Conservation (phyloP, 2,797 vertebrate genomes). For the Syngnathus acus region DNA sequence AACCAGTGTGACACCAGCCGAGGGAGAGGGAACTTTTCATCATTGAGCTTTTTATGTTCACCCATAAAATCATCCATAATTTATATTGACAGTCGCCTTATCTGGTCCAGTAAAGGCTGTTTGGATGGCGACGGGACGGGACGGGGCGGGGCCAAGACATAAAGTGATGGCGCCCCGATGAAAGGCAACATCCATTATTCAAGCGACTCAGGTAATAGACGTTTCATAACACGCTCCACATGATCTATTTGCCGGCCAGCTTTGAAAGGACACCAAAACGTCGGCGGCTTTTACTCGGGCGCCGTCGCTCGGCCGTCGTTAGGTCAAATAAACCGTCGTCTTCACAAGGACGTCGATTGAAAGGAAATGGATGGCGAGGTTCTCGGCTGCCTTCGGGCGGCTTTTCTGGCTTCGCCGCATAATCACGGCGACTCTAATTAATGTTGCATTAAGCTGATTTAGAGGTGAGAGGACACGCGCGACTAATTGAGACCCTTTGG, state of each 20-base stretch:
- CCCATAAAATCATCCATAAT: constrained; percentile 47
- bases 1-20: constrained; percentile 35
- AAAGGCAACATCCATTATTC: constrained; percentile 19
- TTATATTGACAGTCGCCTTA: constrained; percentile 26
- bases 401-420: constrained; percentile 16
- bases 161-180: constrained; percentile 16
- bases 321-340: background rate
- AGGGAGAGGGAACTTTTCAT: constrained; percentile 44
- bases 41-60: constrained; percentile 42
- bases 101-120: constrained; percentile 23
- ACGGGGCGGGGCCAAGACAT: background rate
- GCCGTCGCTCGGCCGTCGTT: background rate
- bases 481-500: constrained; percentile 48
- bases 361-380: background rate
- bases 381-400: background rate
- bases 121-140: constrained; percentile 15
- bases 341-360: background rate
- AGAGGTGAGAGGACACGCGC: constrained; percentile 20
- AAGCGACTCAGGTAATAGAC: constrained; percentile 1
- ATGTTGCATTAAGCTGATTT: constrained; percentile 50
- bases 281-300: background rate
- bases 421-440: constrained; percentile 47
- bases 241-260: background rate
- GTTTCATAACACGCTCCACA: constrained; percentile 14
- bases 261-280: background rate